A percentile compares a stretch with the other conserved stretches of the same genome.
These are phyloP conservation scores for Xenus cinereus DNA, from an alignment of 2,113 vertebrate species.

Conservation along the genomic window DNA sequence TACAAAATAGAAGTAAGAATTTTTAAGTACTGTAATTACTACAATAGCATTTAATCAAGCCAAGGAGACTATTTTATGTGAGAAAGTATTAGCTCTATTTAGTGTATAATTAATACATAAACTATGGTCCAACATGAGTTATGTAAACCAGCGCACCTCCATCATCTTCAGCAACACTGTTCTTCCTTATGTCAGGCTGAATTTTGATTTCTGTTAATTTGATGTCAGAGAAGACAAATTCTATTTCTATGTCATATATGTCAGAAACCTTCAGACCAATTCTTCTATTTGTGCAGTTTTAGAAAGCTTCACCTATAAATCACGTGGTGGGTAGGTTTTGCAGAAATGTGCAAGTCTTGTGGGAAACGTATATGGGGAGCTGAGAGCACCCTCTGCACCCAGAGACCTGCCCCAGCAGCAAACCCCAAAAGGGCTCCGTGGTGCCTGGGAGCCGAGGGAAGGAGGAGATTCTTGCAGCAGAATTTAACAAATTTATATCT, in stretches of 20 bases:
- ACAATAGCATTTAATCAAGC: background rate
- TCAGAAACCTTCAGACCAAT: background rate
- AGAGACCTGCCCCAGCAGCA: background rate
- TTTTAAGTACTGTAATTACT: background rate
- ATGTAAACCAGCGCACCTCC: background rate
- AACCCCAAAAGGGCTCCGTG: background rate
- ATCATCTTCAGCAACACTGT: background rate
- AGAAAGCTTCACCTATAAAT: background rate
- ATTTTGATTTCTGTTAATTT: background rate
- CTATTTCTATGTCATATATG: background rate
- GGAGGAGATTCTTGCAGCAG: background rate
- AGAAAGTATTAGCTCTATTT: background rate
- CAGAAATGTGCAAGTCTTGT: background rate
- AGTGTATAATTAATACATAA: background rate
- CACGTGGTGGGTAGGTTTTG: background rate
- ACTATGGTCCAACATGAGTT: background rate
- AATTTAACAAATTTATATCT: background rate
- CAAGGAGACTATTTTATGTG: background rate
- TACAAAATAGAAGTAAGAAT: background rate
- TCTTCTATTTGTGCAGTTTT: background rate
- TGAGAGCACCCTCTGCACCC: background rate
- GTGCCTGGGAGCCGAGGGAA: fast-evolving
- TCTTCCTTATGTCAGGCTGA: background rate
- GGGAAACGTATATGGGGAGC: background rate
- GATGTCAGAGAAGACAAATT: background rate